Evolutionary conservation across 2,113 vertebrate species (phyloP), one percentile per base, ranked within the genome.

Genomic region (Heterotis niloticus): DNA sequence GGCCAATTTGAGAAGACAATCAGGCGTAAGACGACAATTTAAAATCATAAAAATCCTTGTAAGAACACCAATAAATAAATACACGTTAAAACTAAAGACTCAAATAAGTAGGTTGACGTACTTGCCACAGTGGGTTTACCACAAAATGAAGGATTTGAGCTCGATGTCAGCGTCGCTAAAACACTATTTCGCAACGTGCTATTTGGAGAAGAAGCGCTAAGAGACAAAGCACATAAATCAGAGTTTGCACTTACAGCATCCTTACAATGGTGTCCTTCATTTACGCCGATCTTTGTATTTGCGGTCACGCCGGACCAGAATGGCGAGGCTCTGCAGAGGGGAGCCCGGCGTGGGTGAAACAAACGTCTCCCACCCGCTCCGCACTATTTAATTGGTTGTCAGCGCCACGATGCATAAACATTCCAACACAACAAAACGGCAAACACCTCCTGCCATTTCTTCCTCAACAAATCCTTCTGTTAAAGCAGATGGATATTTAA

Each of bases 181-280:
- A 20, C 59, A 62, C 59, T 11, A 62, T 28, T 26, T 57, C 5
- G 11, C 71, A 73, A 57, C n/a, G 20, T 59, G 51, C 71, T 65
- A 23, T 65, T 23, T 23, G 23, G 17, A 65, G 17, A 23, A 73
- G 44, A 56, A 54, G 54, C 29, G 52, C 52, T 71, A 71, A 71
- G n/a, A 51, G 9, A 52, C 65, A n/a, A 10, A 28, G 44, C 24
- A n/a, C 76, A 66, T 24, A 78, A 18, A 78, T 26, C 54, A 5
- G 10, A 12, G 54, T n/a, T 60, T 24, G 52, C 86, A 94, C 93
- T 94, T 92, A 94, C 93, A 94, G 82, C 84, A 78, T 88, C 91
- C 89, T 92, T 90, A 89, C 91, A 90, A 92, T 82, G 90, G 78
- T 84, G 84, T 93, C 91, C 90, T 82, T 89, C 90, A 70, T 78